These are phyloP conservation scores for Podargus strigoides DNA, from an alignment of 2,797 vertebrate species.

Conservation along the genomic window DNA sequence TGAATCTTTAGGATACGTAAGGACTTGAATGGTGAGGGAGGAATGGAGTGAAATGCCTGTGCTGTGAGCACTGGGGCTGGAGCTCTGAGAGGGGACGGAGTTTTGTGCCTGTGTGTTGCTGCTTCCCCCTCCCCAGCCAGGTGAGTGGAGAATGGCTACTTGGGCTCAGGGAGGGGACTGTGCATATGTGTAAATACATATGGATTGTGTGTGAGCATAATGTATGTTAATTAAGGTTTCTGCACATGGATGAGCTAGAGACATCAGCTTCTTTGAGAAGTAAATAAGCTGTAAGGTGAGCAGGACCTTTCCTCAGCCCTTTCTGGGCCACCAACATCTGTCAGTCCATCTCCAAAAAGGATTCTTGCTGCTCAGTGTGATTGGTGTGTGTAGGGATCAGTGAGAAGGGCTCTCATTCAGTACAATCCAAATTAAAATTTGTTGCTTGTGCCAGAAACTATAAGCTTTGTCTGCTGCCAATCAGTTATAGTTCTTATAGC, in stretches of 20 bases:
- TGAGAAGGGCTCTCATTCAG: not conserved
- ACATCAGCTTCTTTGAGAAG: not conserved
- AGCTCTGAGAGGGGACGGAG: not conserved
- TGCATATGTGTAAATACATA: fast-evolving
- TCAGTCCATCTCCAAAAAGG: not conserved
- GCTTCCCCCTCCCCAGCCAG: not conserved
- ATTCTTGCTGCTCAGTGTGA: not conserved
- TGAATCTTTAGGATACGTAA: not conserved
- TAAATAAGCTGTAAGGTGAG: not conserved
- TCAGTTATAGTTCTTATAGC: not conserved
- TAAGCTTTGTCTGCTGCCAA: not conserved
- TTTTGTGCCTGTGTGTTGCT: not conserved
- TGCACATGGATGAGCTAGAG: not conserved
- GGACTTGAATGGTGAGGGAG: not conserved
- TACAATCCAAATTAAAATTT: not conserved
- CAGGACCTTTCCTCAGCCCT: not conserved
- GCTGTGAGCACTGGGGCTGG: fast-evolving
- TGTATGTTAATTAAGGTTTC: not conserved
- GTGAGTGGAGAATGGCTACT: not conserved
- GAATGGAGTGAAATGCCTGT: not conserved
- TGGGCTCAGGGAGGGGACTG: not conserved
- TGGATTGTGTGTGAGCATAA: not conserved
- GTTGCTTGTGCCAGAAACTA: not conserved
- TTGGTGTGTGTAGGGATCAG: not conserved
- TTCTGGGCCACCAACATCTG: not conserved